A percentile compares a stretch with the other conserved stretches of the same genome.
Conservation (phyloP, 2,113 vertebrate species). For the Xenus cinereus region DNA sequence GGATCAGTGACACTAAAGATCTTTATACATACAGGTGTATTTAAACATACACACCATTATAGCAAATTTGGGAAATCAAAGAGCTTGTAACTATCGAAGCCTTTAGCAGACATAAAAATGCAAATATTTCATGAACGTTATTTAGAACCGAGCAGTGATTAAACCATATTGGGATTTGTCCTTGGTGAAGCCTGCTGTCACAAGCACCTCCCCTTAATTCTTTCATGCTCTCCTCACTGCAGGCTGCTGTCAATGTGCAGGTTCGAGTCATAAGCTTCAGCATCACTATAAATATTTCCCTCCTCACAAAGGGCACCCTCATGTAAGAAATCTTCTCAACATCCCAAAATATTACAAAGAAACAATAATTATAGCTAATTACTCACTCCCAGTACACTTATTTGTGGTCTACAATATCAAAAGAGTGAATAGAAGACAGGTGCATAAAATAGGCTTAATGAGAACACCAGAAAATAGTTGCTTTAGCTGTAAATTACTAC, state of each 20-base stretch:
- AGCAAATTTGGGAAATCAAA: conserved; percentile 16
- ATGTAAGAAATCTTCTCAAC: neutral
- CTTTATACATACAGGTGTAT: conserved; percentile 62
- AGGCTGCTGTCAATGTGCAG: neutral
- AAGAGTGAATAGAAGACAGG: conserved; percentile 56
- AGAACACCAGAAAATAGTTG: conserved; percentile 38
- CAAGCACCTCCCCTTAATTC: neutral
- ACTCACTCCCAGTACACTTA: conserved; percentile 8
- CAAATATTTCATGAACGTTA: conserved; percentile 4
- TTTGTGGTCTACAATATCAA: conserved; percentile 19
- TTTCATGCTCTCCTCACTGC: neutral
- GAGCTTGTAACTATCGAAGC: neutral
- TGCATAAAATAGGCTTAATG: conserved; percentile 45
- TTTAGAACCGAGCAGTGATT: neutral
- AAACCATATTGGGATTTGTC: conserved; percentile 54
- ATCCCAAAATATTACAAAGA: conserved; percentile 57
- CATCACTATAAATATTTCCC: neutral
- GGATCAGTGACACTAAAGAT: conserved; percentile 17
- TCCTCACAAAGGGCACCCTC: neutral
- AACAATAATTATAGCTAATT: conserved; percentile 54
- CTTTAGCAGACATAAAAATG: conserved; percentile 2
- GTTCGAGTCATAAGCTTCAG: conserved; percentile 7
- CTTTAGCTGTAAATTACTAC: conserved; percentile 50
- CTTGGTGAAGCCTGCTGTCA: neutral
- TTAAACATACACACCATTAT: conserved; percentile 47